These are phyloP conservation scores for Zaprionus vittiger DNA, from an alignment of 1,140 invertebrate genomes.

Conservation along the genomic window DNA sequence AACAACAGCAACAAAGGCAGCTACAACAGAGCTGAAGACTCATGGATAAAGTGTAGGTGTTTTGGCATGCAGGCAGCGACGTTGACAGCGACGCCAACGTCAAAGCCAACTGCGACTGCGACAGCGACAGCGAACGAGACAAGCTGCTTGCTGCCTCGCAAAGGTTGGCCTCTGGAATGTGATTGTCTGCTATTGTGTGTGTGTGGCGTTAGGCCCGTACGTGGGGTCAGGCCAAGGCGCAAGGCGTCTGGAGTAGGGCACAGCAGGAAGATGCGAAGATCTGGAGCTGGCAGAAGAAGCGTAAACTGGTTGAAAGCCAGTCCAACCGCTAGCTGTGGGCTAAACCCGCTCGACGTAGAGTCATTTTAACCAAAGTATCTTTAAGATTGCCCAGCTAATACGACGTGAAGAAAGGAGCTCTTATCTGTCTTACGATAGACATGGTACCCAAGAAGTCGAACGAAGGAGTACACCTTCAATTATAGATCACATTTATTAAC, in stretches of 20 bases:
- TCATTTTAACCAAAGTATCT: background rate
- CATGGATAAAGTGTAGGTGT: constrained; percentile 71
- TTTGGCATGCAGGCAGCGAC: constrained; percentile 65
- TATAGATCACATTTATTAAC: background rate
- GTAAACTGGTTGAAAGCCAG: constrained; percentile 40
- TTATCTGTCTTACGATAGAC: background rate
- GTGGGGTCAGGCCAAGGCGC: constrained; percentile 65
- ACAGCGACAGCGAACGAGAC: background rate
- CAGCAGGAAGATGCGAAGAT: constrained; percentile 57
- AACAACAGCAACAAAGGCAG: constrained; percentile 34
- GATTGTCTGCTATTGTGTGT: constrained; percentile 46
- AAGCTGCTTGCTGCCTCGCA: constrained; percentile 23
- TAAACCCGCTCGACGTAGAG: background rate
- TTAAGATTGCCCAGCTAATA: background rate
- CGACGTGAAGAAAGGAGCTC: background rate
- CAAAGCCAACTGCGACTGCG: background rate
- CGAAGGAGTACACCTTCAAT: background rate
- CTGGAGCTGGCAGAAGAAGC: constrained; percentile 44
- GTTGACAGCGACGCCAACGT: constrained; percentile 11
- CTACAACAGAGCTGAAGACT: constrained; percentile 38
- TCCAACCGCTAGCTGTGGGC: background rate
- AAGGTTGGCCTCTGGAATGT: constrained; percentile 65
- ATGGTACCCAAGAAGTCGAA: background rate
- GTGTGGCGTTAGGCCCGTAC: constrained; percentile 57
- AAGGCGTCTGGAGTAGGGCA: constrained; percentile 45